These are phyloP conservation scores for Pavo muticus DNA, from an alignment of 2,113 vertebrate species.

Conservation along the genomic window DNA sequence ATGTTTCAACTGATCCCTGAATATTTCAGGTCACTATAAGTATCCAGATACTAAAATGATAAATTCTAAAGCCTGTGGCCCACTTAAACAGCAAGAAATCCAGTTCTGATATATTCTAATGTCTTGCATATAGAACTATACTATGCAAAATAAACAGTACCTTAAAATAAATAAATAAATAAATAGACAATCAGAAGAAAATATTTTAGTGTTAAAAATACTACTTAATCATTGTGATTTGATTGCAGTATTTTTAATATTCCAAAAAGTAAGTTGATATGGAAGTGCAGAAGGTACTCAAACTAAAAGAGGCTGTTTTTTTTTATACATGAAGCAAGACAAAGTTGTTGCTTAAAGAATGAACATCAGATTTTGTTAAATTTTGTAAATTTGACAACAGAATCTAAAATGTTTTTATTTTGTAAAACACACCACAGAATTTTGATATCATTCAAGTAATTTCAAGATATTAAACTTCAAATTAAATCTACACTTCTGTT, in stretches of 20 bases:
- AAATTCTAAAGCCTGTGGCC: background rate
- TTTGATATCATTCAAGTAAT: background rate
- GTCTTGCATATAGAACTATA: background rate
- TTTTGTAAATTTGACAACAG: background rate
- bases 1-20: background rate
- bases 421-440: background rate
- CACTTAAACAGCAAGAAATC: background rate
- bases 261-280: background rate
- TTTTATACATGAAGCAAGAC: background rate
- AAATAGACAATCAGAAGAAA: background rate
- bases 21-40: background rate
- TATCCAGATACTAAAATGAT: background rate
- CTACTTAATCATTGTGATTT: background rate
- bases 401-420: background rate
- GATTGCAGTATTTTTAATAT: background rate
- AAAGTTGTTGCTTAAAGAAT: background rate
- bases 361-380: background rate
- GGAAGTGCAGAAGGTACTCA: background rate
- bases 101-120: background rate
- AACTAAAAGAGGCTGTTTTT: background rate
- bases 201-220: background rate
- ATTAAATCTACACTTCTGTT: background rate
- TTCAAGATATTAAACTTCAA: background rate
- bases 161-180: background rate
- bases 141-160: background rate